Evolutionary conservation across 2,888 invertebrate species (phyloP), one percentile per base, ranked within the genome.

Genomic region (Platycheirus rosarum): DNA sequence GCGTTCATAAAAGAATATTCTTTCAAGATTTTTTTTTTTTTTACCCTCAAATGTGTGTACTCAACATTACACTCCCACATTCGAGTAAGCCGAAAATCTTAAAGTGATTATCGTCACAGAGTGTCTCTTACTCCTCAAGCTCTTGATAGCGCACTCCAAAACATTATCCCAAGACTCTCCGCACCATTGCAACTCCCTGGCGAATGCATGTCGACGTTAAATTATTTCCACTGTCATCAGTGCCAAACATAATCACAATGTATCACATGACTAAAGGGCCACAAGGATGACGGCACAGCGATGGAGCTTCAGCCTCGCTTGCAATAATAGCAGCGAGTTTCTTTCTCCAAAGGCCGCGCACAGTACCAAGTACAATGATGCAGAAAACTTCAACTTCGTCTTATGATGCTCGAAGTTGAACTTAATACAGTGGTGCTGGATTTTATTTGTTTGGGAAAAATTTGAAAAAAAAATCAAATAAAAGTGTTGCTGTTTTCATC

Each of bases 181-280:
- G 35, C 40, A 2, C 53, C 16, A 13, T 13, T 23, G 40, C 44
- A 57, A 32, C 40, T 51, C 18, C 29, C 57, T 46, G 32, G 44
- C 65, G 65, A 71, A 51, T 69, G 40, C 70, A 76, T 57, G 70
- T 65, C 55, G 68, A 79, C 73, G 66, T 62, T 79, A 77, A 71
- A 63, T 77, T 77, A 71, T 71, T 77, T 65, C 71, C 63, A 65
- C 65, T 71, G 65, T 71, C 77, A 65, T 71, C 76, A 70, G 76
- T 70, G 63, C 76, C 70, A 70, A 70, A 65, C 76, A 77, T 77
- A 76, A 76, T 70, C 76, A 70, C 73, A 73, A 68, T 73, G 78
- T 66, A 66, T 78, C 78, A 60, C 60, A 73, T 68, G 73, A 73
- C 71, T 70, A 26, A 55, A 77, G 77, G 71, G 77, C 77, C 65